Conservation (phyloP, 2,797 vertebrate species). For the Sarcophilus harrisii region DNA sequence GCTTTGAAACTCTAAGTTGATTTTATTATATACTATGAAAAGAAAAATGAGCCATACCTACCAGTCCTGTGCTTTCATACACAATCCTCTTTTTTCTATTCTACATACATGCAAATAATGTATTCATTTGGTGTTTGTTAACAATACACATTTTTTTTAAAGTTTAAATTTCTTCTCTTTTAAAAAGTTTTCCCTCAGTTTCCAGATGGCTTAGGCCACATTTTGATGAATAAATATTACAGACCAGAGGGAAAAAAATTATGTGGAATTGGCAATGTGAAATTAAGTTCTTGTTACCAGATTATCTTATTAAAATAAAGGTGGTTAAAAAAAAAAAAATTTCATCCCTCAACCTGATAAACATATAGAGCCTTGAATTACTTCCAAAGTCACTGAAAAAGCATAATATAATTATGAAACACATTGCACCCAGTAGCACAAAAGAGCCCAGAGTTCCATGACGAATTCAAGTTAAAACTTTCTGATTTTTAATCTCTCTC, state of each 20-base stretch:
- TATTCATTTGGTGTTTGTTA: background rate
- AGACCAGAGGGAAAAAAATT: background rate
- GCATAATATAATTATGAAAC: background rate
- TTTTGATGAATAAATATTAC: background rate
- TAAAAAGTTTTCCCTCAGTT: background rate
- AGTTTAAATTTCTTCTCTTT: background rate
- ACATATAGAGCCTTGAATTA: background rate
- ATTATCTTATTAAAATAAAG: background rate
- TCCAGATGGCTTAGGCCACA: background rate
- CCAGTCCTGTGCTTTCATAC: background rate
- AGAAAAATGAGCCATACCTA: background rate
- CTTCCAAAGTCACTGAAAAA: background rate
- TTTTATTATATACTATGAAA: background rate
- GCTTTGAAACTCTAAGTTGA: background rate
- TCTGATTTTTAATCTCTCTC: background rate
- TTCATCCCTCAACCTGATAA: background rate
- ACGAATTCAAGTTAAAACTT: background rate
- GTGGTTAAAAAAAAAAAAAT: background rate
- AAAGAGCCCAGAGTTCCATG: conserved; percentile 38
- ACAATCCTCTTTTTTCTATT: background rate
- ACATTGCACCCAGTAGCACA: conserved; percentile 3
- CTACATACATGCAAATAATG: background rate
- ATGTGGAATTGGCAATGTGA: background rate
- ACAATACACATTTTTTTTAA: background rate
- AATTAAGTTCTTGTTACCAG: background rate